Evolutionary conservation across 2,888 invertebrate genomes (phyloP).

Genomic region (Heliconius aoede): DNA sequence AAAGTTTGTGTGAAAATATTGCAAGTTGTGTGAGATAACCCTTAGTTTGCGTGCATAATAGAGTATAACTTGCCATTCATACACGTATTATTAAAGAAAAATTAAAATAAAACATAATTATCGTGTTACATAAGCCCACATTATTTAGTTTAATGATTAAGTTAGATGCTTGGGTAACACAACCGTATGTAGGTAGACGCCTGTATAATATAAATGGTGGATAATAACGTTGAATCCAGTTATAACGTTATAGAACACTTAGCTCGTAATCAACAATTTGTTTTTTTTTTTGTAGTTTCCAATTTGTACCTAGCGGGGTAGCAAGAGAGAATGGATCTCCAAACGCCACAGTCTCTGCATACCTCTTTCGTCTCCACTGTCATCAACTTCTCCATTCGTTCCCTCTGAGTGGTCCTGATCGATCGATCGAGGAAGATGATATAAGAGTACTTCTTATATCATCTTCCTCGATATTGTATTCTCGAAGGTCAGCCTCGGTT

Average conservation of each 20-base stretch:
- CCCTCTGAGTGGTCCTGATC: no score
- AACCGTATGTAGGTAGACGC: neutral
- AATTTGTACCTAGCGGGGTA: no score
- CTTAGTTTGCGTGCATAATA: slow-evolving; percentile 27
- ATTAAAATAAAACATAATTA: slow-evolving; percentile 22
- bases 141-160: slow-evolving; percentile 21
- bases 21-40: slow-evolving; percentile 28
- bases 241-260: slow-evolving; percentile 3
- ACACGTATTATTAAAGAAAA: slow-evolving; percentile 27
- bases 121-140: slow-evolving; percentile 27
- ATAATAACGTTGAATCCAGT: slow-evolving; percentile 11
- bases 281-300: neutral
- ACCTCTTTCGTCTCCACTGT: no score
- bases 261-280: neutral
- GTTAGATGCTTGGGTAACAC: slow-evolving; percentile 7
- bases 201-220: neutral
- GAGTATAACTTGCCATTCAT: slow-evolving; percentile 16
- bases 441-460: no score
- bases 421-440: no score
- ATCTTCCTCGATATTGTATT: no score
- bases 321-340: no score
- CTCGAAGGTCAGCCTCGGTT: no score
- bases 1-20: neutral
- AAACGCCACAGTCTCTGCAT: no score
- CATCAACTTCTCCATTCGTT: no score